A percentile compares a stretch with the other conserved stretches of the same genome.
phyloP scores from a whole-genome alignment of 2,113 vertebrate species.

The Nothobranchius kuhntae region DNA sequence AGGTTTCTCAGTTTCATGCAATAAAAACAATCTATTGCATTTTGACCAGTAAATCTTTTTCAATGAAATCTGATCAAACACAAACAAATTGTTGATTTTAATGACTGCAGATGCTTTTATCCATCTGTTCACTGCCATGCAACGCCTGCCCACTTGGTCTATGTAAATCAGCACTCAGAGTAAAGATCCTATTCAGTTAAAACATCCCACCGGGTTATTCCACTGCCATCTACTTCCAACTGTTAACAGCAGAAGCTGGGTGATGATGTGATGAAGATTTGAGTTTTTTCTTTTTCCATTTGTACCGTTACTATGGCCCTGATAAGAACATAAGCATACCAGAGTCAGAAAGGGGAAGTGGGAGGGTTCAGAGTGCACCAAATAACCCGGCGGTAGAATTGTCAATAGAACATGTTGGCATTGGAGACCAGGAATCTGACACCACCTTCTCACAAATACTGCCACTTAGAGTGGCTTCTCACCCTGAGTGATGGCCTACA shows the following conservation, averaged over 20 bases:
- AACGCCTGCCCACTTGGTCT: conserved; percentile 33
- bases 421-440: conserved; percentile 78
- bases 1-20: no score
- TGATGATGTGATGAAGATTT: conserved; percentile 69
- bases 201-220: conserved; percentile 54
- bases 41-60: no score
- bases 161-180: conserved; percentile 26
- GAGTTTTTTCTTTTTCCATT: conserved; percentile 58
- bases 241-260: conserved; percentile 65
- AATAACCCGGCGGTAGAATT: conserved; percentile 46
- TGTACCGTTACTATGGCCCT: conserved; percentile 47
- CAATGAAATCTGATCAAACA: no score
- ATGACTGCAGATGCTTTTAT: neutral
- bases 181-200: conserved; percentile 35
- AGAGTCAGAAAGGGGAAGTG: conserved; percentile 64
- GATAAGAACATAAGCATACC: conserved; percentile 62
- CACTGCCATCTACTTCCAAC: conserved; percentile 64
- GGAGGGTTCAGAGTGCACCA: conserved; percentile 57
- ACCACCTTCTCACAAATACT: conserved; percentile 72
- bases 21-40: no score
- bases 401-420: conserved; percentile 57
- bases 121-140: conserved; percentile 4
- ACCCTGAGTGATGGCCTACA: conserved; percentile 82
- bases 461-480: conserved; percentile 77
- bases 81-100: neutral